Base-by-base conservation (phyloP, 2,113 vertebrate species). In the Cyanoderma ruficeps region DNA sequence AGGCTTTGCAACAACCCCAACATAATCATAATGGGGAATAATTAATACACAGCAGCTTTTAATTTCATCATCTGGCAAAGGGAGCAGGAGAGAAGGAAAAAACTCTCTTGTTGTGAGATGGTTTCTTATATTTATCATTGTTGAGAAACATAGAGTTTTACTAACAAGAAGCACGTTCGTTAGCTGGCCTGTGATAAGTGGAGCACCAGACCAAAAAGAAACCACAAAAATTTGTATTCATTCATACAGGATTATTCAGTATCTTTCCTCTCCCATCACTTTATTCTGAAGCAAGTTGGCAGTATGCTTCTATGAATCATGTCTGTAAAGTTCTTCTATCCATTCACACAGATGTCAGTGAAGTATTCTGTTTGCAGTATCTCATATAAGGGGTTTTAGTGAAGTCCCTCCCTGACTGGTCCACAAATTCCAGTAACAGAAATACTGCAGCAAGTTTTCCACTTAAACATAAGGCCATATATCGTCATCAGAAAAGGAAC, bases 401-500 rank as follows among this genome's bases (percentile, higher is more conserved):
- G 41, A 92, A 81, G 60, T 50, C 44, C 28, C 47, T 75, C 81
- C 37, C 33, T n/a, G 47, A 79, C 84, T 56, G 39, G 21, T 49
- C 25, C 49, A 91, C n/a, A 75, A 85, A 89, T 91, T 87, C 71
- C 69, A 91, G 80, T 47, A 87, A 83, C 15, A 86, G 89, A 84
- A 87, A 95, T 50, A 77, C 52, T 71, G 61, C 39, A 52, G 87
- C 83, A 90, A 46, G 55, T 88, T 79, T 84, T 85, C 77, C 69
- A 78, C 30, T 79, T 90, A 76, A 83, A 88, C 50, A 56, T 21
- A 80, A 46, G 39, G 30, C 37, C 52, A 69, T 88, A 89, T 57
- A 86, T 55, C 84, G 87, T 55, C 78, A 92, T 90, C 71, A 90
- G 67, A 87, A 81, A 91, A 94, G 44, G 57, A 89, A 79, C 67